A percentile compares a stretch with the other conserved stretches of the same genome.
These are phyloP conservation scores for Campoplex capitator DNA, from an alignment of 2,888 invertebrate genomes.

Conservation along the genomic window DNA sequence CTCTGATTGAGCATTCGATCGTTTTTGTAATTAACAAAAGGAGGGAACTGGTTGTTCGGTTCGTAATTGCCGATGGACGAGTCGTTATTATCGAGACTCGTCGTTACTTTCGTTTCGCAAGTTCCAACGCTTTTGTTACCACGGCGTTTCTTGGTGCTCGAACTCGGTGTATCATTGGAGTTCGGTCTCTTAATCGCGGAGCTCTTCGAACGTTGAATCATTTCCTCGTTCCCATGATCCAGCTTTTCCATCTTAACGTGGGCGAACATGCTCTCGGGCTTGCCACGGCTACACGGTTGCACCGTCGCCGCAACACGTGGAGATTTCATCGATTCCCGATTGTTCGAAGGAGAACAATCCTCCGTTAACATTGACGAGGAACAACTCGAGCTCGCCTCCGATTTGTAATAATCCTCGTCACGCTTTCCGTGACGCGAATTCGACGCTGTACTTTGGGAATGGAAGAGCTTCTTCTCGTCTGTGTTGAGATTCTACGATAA, in stretches of 20 bases:
- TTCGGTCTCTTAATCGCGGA: slow-evolving; percentile 38
- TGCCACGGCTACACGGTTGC: slow-evolving; percentile 62
- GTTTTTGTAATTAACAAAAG: slow-evolving; percentile 40
- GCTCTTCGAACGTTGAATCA: slow-evolving; percentile 8
- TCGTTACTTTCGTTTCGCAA: background rate
- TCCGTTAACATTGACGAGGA: slow-evolving; percentile 38
- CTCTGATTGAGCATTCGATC: slow-evolving; percentile 26
- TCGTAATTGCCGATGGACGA: slow-evolving; percentile 52
- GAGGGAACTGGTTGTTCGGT: background rate
- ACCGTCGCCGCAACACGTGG: slow-evolving; percentile 10
- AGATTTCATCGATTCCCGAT: slow-evolving; percentile 11
- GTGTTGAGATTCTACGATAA: background rate
- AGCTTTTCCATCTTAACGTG: slow-evolving; percentile 66
- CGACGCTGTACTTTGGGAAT: slow-evolving; percentile 31
- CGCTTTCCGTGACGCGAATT: slow-evolving; percentile 42
- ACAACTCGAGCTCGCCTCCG: slow-evolving; percentile 27
- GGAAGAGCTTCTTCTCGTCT: slow-evolving; percentile 7
- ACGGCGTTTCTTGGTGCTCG: slow-evolving; percentile 56
- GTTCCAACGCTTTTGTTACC: slow-evolving; percentile 15
- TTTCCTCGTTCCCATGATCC: slow-evolving; percentile 28
- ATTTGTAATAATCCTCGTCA: slow-evolving; percentile 55
- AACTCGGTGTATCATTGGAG: slow-evolving; percentile 19
- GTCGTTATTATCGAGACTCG: slow-evolving; percentile 16
- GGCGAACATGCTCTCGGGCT: slow-evolving; percentile 64
- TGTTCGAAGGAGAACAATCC: slow-evolving; percentile 24